A percentile compares a stretch with the other conserved stretches of the same genome.
These are phyloP conservation scores for Tetramorium alpestre DNA, from an alignment of 1,140 invertebrate genomes.

Conservation along the genomic window DNA sequence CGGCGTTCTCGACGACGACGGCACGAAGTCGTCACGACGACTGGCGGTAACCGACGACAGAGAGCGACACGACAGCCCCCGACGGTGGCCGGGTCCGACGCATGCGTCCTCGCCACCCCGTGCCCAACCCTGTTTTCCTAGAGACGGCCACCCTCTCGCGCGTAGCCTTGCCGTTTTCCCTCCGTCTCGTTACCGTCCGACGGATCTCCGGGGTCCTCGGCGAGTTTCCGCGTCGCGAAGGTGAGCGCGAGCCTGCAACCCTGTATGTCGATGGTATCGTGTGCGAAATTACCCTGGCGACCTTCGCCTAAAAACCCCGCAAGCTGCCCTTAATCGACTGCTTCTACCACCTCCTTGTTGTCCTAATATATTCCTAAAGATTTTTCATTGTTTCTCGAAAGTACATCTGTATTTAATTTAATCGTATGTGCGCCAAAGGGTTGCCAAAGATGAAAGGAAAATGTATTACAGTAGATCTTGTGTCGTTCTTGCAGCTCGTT, in stretches of 20 bases:
- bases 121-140: slow-evolving; percentile 79
- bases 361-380: background rate
- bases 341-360: background rate
- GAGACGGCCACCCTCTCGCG: slow-evolving; percentile 54
- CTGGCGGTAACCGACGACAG: slow-evolving; percentile 68
- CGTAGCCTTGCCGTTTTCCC: background rate
- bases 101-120: slow-evolving; percentile 77
- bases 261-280: background rate
- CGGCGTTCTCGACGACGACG: slow-evolving; percentile 66
- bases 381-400: background rate
- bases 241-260: background rate
- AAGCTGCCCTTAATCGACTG: background rate
- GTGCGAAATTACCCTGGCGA: background rate
- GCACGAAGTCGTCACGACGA: slow-evolving; percentile 79
- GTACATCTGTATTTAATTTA: background rate
- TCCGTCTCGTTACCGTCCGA: background rate
- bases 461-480: background rate
- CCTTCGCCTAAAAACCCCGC: background rate
- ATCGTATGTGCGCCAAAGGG: background rate
- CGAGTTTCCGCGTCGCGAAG: background rate
- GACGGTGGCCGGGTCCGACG: slow-evolving; percentile 78
- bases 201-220: background rate
- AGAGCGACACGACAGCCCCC: slow-evolving; percentile 80
- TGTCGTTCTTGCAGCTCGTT: background rate
- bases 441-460: background rate